Percentiles rank a stretch among this genome's conserved stretches.
Conservation (phyloP, 1,140 invertebrate genomes). For the Spodoptera litura region DNA sequence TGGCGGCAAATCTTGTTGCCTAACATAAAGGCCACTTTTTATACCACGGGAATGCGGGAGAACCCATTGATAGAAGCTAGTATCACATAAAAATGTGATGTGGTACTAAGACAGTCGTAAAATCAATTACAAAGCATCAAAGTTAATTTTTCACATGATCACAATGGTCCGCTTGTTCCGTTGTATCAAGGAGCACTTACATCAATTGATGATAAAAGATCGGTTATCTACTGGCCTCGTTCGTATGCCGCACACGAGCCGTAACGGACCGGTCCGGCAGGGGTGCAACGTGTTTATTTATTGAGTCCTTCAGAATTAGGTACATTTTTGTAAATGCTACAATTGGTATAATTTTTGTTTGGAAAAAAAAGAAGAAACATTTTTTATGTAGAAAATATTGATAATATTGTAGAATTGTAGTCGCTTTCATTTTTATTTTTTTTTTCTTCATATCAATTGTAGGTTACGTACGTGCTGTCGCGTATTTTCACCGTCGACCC, state of each 20-base stretch:
- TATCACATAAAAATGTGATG: too few relatives aligned
- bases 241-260: slow-evolving; percentile 61
- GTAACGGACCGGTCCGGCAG: slow-evolving; percentile 57
- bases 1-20: too few relatives aligned
- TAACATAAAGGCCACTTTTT: too few relatives aligned
- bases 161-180: slow-evolving; percentile 8
- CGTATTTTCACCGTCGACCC: too few relatives aligned
- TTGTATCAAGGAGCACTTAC: slow-evolving; percentile 59
- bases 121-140: not conserved
- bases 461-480: too few relatives aligned
- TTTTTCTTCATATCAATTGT: too few relatives aligned
- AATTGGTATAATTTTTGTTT: not conserved
- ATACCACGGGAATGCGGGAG: too few relatives aligned
- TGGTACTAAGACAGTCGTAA: not conserved
- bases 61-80: too few relatives aligned
- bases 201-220: slow-evolving; percentile 68
- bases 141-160: slow-evolving; percentile 19
- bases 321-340: too few relatives aligned
- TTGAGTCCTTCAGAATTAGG: not conserved
- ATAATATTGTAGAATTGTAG: not conserved
- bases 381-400: not conserved
- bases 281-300: slow-evolving; percentile 4
- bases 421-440: not conserved
- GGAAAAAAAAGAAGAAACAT: too few relatives aligned
- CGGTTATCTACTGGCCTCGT: slow-evolving; percentile 59